A percentile compares a stretch with the other conserved stretches of the same genome.
Evolutionary conservation across 1,140 invertebrate genomes (phyloP).

Genomic region (Lutraria rhynchaena): DNA sequence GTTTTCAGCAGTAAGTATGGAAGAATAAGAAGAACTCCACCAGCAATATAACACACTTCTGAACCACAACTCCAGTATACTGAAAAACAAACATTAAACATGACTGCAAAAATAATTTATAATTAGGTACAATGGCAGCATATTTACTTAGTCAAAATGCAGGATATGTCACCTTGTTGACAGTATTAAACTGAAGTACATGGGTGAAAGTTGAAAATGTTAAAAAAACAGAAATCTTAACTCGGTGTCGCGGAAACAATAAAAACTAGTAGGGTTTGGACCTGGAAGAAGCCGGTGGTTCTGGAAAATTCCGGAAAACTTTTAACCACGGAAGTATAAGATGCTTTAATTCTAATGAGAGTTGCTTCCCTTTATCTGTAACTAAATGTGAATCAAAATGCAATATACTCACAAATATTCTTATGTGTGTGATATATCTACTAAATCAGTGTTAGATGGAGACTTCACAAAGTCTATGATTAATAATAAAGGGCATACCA

Average conservation of each 20-base stretch:
- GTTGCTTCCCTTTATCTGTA: not conserved
- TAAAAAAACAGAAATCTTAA: too few species aligned
- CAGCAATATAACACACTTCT: slow-evolving; percentile 71
- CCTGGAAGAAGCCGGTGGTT: too few species aligned
- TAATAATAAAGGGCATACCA: too few species aligned
- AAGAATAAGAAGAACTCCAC: slow-evolving; percentile 66
- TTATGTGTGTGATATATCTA: too few species aligned
- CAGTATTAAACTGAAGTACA: not conserved
- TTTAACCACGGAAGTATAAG: not conserved
- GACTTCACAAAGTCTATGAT: too few species aligned
- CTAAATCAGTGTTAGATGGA: too few species aligned
- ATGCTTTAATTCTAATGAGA: not conserved
- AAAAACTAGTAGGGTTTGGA: too few species aligned
- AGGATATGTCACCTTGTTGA: not conserved
- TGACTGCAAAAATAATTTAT: not conserved
- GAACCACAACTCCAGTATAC: slow-evolving; percentile 79
- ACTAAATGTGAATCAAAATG: not conserved
- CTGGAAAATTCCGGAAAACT: too few species aligned
- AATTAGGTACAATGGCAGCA: not conserved
- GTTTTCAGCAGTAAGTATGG: slow-evolving; percentile 63
- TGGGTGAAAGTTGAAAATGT: too few species aligned
- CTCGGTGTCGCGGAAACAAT: too few species aligned
- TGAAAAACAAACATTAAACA: slow-evolving; percentile 59
- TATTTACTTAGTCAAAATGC: not conserved
- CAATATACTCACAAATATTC: too few species aligned